Percentiles rank a stretch among this genome's conserved stretches.
phyloP scores from a whole-genome alignment of 2,888 invertebrate genomes.

The Netelia virgata region DNA sequence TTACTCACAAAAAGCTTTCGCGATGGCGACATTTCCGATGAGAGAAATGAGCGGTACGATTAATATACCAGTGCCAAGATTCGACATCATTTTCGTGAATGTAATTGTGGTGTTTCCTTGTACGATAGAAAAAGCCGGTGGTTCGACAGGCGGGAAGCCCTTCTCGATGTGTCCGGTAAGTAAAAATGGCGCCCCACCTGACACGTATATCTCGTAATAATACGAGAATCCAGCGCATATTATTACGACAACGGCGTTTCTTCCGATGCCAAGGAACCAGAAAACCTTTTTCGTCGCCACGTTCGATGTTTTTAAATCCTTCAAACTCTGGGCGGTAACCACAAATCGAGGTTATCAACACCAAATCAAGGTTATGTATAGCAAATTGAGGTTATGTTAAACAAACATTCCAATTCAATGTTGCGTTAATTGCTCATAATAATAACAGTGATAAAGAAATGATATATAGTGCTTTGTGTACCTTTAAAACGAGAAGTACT shows the following conservation, averaged over 20 bases:
- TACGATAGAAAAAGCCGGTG: constrained; percentile 86
- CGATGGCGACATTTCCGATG: constrained; percentile 92
- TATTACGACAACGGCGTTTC: constrained; percentile 90
- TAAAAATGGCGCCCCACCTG: constrained; percentile 85
- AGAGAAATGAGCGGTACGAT: constrained; percentile 91
- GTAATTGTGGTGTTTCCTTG: constrained; percentile 86
- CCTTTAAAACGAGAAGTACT: constrained; percentile 88
- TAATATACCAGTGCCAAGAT: constrained; percentile 89
- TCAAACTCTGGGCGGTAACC: constrained; percentile 86
- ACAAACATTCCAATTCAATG: too few relatives aligned
- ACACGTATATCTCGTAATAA: constrained; percentile 85
- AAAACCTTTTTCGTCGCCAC: constrained; percentile 85
- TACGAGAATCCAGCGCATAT: constrained; percentile 87
- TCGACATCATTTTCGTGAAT: constrained; percentile 87
- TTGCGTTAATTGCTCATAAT: not conserved
- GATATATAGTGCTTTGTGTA: constrained; percentile 79
- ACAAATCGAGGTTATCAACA: constrained; percentile 10
- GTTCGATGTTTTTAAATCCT: constrained; percentile 85
- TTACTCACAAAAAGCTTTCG: constrained; percentile 92
- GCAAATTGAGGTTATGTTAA: not conserved
- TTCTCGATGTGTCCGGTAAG: constrained; percentile 88
- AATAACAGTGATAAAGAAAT: constrained; percentile 44
- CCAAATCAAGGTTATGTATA: not conserved
- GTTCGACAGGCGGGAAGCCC: constrained; percentile 87
- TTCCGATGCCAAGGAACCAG: constrained; percentile 89